Evolutionary conservation across 2,113 vertebrate species (phyloP).

Genomic region (Cavia aperea): DNA sequence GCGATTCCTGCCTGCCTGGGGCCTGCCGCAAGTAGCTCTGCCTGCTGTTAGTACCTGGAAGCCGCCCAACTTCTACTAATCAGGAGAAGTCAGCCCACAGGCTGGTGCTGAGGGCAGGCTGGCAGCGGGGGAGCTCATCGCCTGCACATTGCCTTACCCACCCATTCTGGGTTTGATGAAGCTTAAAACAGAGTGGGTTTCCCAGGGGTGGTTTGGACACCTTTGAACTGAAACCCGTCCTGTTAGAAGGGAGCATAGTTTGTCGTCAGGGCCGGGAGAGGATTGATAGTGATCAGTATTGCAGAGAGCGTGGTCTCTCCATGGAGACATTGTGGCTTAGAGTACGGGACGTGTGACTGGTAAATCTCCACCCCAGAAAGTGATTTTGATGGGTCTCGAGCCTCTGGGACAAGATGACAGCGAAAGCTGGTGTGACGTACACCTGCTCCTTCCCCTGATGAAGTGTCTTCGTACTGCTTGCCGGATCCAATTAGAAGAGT

Average conservation of each 20-base stretch:
- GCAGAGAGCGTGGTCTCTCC: constrained; percentile 35
- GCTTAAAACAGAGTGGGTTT: constrained; percentile 60
- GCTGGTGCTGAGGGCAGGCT: not conserved
- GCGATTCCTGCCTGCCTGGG: not conserved
- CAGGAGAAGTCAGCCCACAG: constrained; percentile 32
- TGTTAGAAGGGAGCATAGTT: not conserved
- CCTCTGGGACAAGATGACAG: constrained; percentile 53
- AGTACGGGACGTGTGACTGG: not conserved
- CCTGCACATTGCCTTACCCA: constrained; percentile 38
- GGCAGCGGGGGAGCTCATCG: constrained; percentile 39
- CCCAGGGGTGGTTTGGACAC: constrained; percentile 46
- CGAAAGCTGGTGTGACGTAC: constrained; percentile 45
- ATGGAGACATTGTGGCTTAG: constrained; percentile 34
- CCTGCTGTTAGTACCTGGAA: constrained; percentile 29
- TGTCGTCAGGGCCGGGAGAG: constrained; percentile 52
- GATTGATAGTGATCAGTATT: constrained; percentile 34
- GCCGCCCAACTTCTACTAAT: constrained; percentile 47
- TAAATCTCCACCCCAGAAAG: constrained; percentile 9
- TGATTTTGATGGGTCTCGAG: constrained; percentile 56
- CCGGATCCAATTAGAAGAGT: constrained; percentile 65
- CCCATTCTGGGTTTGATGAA: constrained; percentile 45
- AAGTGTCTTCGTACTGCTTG: constrained; percentile 61
- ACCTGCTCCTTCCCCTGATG: constrained; percentile 74
- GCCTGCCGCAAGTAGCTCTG: not conserved
- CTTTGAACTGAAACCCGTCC: constrained; percentile 45